phyloP scores from a whole-genome alignment of 2,797 vertebrate genomes.

The Artibeus jamaicensis region DNA sequence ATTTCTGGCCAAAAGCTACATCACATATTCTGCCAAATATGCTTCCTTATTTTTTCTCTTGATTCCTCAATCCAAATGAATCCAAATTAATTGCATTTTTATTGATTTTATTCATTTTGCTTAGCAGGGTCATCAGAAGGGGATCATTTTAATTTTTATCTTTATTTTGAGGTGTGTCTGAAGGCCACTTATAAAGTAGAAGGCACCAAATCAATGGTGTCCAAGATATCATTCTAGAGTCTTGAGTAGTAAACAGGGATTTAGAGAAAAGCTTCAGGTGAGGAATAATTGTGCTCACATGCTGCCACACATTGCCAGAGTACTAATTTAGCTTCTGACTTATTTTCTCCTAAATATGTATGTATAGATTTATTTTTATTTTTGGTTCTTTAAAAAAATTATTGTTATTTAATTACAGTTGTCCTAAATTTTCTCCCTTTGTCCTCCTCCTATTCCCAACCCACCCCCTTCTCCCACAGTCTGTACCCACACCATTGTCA shows the following conservation, averaged over 20 bases:
- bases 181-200: slow-evolving; percentile 68
- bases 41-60: slow-evolving; percentile 63
- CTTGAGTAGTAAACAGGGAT: slow-evolving; percentile 52
- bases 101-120: slow-evolving; percentile 71
- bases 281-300: background rate
- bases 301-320: no score
- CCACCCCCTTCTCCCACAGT: background rate
- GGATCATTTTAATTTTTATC: slow-evolving; percentile 72
- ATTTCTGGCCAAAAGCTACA: slow-evolving; percentile 74
- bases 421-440: background rate
- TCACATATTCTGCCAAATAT: slow-evolving; percentile 65
- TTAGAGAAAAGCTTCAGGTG: background rate
- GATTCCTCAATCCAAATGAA: slow-evolving; percentile 63
- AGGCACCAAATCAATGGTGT: slow-evolving; percentile 11
- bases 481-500: background rate
- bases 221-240: slow-evolving; percentile 19
- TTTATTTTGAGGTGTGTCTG: slow-evolving; percentile 65
- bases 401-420: background rate
- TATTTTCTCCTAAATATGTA: background rate
- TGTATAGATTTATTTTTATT: background rate
- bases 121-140: slow-evolving; percentile 66
- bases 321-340: background rate
- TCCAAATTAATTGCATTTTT: slow-evolving; percentile 75
- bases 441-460: background rate
- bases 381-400: background rate